Percentiles rank a stretch among this genome's conserved stretches.
Evolutionary conservation across 2,113 vertebrate genomes (phyloP).

Genomic region (Peromyscus leucopus): DNA sequence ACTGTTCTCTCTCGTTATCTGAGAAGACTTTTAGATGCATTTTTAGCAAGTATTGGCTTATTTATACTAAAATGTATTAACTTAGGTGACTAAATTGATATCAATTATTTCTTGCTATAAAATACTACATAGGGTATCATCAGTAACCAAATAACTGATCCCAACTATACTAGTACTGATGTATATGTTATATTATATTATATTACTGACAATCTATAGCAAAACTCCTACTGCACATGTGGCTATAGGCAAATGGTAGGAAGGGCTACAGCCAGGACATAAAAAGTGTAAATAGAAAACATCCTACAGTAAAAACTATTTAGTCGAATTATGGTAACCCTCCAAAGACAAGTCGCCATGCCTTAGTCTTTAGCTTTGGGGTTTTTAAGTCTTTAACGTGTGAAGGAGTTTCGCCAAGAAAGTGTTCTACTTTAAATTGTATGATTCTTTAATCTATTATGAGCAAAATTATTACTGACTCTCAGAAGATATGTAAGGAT

Average conservation of each 20-base stretch:
- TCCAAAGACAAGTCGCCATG: background rate
- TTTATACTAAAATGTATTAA: conserved; percentile 20
- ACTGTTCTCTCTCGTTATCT: background rate
- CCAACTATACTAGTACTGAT: background rate
- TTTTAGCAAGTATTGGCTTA: background rate
- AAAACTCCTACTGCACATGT: background rate
- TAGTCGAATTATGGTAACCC: background rate
- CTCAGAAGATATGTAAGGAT: conserved; percentile 25
- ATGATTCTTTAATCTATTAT: conserved; percentile 11
- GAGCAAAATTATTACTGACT: conserved; percentile 55
- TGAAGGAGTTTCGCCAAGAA: conserved; percentile 38
- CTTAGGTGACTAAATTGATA: conserved; percentile 24
- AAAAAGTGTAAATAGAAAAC: conserved; percentile 40
- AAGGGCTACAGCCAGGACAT: background rate
- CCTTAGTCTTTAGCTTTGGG: conserved; percentile 1
- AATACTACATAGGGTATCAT: conserved; percentile 38
- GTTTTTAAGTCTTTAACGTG: background rate
- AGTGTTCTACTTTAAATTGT: conserved; percentile 26
- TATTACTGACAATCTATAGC: conserved; percentile 3
- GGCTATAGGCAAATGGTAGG: background rate
- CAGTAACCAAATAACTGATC: background rate
- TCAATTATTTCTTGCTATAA: conserved; percentile 24
- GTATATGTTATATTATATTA: background rate
- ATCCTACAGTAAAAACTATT: background rate
- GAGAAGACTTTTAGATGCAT: background rate